Evolutionary conservation across 2,113 vertebrate species (phyloP).

Genomic region (Eolophus roseicapilla): DNA sequence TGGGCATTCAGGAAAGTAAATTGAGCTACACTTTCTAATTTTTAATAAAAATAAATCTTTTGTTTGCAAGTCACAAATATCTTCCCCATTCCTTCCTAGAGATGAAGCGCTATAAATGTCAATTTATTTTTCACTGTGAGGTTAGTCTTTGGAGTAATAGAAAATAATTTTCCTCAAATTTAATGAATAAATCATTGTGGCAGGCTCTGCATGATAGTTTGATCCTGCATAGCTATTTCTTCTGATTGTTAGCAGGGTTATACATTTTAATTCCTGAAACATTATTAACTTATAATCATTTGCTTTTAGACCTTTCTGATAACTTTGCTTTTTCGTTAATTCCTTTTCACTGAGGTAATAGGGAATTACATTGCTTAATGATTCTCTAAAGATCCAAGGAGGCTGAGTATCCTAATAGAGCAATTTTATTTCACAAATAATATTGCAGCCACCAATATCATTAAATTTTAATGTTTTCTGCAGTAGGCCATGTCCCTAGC

Average conservation of each 20-base stretch:
- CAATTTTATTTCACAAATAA: conserved; percentile 41
- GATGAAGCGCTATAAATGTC: conserved; percentile 31
- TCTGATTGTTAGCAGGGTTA: conserved; percentile 21
- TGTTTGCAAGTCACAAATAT: conserved; percentile 15
- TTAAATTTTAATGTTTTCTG: conserved; percentile 45
- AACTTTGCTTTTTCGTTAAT: conserved; percentile 50
- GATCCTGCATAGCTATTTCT: conserved; percentile 15
- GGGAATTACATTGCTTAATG: conserved; percentile 45
- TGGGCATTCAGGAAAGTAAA: neutral
- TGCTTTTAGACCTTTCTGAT: conserved; percentile 59
- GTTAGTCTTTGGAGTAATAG: conserved; percentile 36
- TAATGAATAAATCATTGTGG: conserved; percentile 37
- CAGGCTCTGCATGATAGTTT: conserved; percentile 26
- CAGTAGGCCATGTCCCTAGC: neutral
- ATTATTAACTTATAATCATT: conserved; percentile 56
- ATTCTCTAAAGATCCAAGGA: conserved; percentile 30
- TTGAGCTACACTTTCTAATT: neutral
- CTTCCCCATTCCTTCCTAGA: neutral
- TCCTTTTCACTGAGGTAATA: conserved; percentile 24
- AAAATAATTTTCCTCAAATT: conserved; percentile 42
- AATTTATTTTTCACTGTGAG: conserved; percentile 46
- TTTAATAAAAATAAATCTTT: neutral
- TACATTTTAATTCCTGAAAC: conserved; percentile 42
- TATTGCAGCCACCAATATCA: neutral
- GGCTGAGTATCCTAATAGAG: neutral